Evolutionary conservation across 1,140 invertebrate species (phyloP), one percentile per base, ranked within the genome.

Genomic region (Agrypnia vestita): DNA sequence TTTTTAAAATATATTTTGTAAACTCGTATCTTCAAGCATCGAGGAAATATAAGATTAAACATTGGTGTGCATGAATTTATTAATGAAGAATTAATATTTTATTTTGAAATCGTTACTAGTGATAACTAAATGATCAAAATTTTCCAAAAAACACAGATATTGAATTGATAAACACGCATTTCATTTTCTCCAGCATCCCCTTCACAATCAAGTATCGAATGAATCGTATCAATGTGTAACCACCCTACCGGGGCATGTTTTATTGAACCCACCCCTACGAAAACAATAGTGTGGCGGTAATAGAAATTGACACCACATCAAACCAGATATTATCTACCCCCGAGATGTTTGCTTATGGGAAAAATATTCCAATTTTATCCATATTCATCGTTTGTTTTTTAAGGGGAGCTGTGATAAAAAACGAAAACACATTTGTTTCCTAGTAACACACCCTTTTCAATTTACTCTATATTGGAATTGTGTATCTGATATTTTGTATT

Each of bases 291-390:
- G 78, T 17, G 56, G 77, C 80, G 74, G 80, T 80, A 82, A 82
- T 82, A 82, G 81, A 82, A 82, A 82, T 82, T 82, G 81, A 82
- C 81, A 82, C 81, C 81, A 62, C 81, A 82, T 82, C 81, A 81
- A 74, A 79, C 75, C 81, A 71, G 81, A 82, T 82, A 82, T 64
- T 47, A 82, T 82, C 81, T 79, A 62, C 21, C 74, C 59, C 44
- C 44, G 59, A 46, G 74, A 13, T 76, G 74, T 62, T 76, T 76
- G 43, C 59, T 64, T 76, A 76, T 49, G 19, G 69, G 49, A 55
- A 53, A 73, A 13, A 73, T 73, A 21, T 35, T 47, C 15, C 11
- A 55, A 35, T 73, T 51, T n/a, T 73, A 53, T 73, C 19, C 69
- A 53, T 21, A 55, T 73, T 13, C 49, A 35, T 55, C 12, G 19